Evolutionary conservation across 2,113 vertebrate species (phyloP).

Genomic region (Channa maculata): DNA sequence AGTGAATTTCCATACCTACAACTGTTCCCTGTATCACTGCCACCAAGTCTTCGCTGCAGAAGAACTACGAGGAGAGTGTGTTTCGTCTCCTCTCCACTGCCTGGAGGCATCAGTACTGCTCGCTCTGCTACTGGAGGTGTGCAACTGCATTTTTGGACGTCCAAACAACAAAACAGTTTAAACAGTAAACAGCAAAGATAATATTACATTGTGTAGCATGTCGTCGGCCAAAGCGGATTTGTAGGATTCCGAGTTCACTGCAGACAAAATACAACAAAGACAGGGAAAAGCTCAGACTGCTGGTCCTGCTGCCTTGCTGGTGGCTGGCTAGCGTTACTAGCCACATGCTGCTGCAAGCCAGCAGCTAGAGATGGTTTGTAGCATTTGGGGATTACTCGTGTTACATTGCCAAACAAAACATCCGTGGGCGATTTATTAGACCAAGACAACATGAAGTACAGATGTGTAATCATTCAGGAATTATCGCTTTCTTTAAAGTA

Average conservation of each 20-base stretch:
- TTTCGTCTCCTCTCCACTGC: constrained; percentile 15
- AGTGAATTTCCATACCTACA: background rate
- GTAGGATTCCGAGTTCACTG: constrained; percentile 23
- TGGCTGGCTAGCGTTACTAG: constrained; percentile 11
- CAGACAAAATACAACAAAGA: constrained; percentile 28
- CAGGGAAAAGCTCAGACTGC: constrained; percentile 21
- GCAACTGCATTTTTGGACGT: background rate
- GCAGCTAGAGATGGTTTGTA: constrained; percentile 17
- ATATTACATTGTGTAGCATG: constrained; percentile 36
- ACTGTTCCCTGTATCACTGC: constrained; percentile 18
- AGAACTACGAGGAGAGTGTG: too few species aligned
- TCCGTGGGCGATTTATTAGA: constrained; percentile 9
- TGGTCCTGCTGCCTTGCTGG: background rate
- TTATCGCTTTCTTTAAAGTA: constrained; percentile 1
- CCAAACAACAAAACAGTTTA: constrained; percentile 32
- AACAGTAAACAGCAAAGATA: constrained; percentile 30
- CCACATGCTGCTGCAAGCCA: constrained; percentile 27
- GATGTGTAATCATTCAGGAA: background rate
- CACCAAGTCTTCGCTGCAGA: constrained; percentile 28
- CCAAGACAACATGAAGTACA: constrained; percentile 8
- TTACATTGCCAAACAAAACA: constrained; percentile 20
- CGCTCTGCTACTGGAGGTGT: background rate
- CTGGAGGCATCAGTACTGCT: constrained; percentile 34
- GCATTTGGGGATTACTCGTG: constrained; percentile 16
- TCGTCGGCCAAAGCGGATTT: constrained; percentile 40